Base-by-base conservation (phyloP, 2,888 invertebrate species). In the Eristalinus aeneus region DNA sequence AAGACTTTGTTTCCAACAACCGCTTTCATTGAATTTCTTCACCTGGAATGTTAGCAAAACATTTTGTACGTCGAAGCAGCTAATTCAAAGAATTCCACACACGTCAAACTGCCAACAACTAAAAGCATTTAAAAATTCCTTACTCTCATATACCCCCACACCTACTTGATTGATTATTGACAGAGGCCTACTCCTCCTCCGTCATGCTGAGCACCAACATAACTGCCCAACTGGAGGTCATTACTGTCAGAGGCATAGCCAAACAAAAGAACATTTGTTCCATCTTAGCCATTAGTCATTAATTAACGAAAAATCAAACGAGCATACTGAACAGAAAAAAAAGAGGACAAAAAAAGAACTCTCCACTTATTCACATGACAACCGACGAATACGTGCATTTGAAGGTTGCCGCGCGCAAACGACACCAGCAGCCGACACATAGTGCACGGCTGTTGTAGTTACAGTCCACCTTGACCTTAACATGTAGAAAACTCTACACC, bases 381-480 rank as follows among this genome's bases (percentile, higher is more conserved):
- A 73, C 58, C 67, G 53, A 67, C 71, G 27, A 76, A 58, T 56
- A 77, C 36, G 56, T 36, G 22, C 67, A 75, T 67, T 39, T 72
- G 76, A 85, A 85, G 85, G 85, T 67, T 80, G 72, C 75, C 61
- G n/a, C 65, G 67, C 60, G 67, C 64, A 64, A 69, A 69, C 46
- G 46, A 8, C 46, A 16, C 46, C 46, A 46, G 1, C 46, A 69
- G 20, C 11, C 64, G 34, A 10, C 58, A 69, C 58, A 69, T 63
- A 71, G 23, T 56, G 46, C 54, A 54, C 67, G 32, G 71, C 61
- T 63, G 4, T 23, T 32, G 39, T 39, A 73, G 31, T 65, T 60
- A 72, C 58, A 58, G 23, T 77, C 36, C 67, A 76, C 85, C 85
- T 85, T 85, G 85, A 85, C 85, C 85, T 81, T 81, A 85, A 81